Conservation (phyloP, 2,888 invertebrate genomes). For the Xestia ashworthii region DNA sequence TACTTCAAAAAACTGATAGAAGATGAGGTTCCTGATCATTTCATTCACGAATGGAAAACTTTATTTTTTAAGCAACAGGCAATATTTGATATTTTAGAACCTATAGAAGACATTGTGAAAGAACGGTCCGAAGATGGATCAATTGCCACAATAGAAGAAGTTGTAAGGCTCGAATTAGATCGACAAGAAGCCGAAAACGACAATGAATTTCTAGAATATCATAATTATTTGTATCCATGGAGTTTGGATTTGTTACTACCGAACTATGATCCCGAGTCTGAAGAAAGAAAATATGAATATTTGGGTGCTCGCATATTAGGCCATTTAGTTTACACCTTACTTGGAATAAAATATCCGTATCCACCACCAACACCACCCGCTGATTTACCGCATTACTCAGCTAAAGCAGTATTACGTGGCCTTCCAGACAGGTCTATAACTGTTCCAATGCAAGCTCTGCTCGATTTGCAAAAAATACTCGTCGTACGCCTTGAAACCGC, state of each 20-base stretch:
- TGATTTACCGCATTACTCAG: conserved; percentile 79
- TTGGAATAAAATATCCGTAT: conserved; percentile 87
- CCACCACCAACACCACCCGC: conserved; percentile 79
- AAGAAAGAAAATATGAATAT: conserved; percentile 85
- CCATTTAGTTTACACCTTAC: conserved; percentile 88
- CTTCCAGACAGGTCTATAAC: conserved; percentile 83
- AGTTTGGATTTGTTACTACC: conserved; percentile 83
- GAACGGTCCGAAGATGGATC: conserved; percentile 76
- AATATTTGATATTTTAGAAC: conserved; percentile 87
- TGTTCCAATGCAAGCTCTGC: conserved; percentile 82
- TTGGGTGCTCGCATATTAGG: conserved; percentile 87
- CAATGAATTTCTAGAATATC: conserved; percentile 90
- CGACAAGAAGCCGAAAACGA: conserved; percentile 90
- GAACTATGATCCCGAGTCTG: conserved; percentile 82
- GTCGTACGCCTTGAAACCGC: conserved; percentile 87
- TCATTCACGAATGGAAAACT: conserved; percentile 90
- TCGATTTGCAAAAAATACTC: conserved; percentile 82
- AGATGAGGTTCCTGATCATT: conserved; percentile 85
- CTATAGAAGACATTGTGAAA: conserved; percentile 82
- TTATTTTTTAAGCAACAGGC: conserved; percentile 90
- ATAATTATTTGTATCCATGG: conserved; percentile 90
- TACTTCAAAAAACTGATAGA: conserved; percentile 86
- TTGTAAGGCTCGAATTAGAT: conserved; percentile 85
- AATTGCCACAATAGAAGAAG: conserved; percentile 81
- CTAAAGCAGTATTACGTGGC: conserved; percentile 84